phyloP scores from a whole-genome alignment of 2,113 vertebrate genomes.

The Lasiurus borealis region DNA sequence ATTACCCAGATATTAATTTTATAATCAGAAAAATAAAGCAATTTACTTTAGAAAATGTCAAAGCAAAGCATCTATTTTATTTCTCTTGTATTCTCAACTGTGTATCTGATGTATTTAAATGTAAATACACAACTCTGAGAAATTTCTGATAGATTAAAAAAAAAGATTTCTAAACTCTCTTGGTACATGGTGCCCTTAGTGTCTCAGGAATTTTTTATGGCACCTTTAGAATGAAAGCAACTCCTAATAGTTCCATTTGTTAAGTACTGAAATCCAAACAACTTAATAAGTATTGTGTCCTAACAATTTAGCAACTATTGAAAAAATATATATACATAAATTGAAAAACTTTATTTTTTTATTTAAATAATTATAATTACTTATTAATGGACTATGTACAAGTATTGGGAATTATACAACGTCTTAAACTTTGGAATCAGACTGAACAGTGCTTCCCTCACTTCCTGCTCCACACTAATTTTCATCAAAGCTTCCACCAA shows the following conservation, averaged over 20 bases:
- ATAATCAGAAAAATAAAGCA: slow-evolving; percentile 15
- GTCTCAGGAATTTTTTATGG: background rate
- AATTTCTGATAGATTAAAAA: slow-evolving; percentile 25
- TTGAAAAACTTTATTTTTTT: background rate
- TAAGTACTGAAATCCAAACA: background rate
- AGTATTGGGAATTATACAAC: background rate
- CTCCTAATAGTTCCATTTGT: background rate
- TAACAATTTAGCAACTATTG: background rate
- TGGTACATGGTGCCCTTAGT: rapidly evolving
- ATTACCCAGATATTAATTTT: background rate
- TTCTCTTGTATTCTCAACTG: background rate
- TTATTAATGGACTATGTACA: background rate
- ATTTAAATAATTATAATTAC: background rate
- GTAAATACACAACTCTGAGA: background rate
- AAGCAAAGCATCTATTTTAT: background rate
- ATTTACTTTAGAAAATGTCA: slow-evolving; percentile 19
- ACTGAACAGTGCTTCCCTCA: no score
- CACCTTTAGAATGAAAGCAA: background rate
- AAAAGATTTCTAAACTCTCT: background rate
- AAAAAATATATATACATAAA: background rate
- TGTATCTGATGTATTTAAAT: background rate
- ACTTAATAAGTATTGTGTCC: background rate
- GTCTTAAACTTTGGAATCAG: background rate
- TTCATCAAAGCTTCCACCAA: background rate
- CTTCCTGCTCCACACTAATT: background rate